Evolutionary conservation across 2,797 vertebrate species (phyloP).

Genomic region (Vireo griseus): DNA sequence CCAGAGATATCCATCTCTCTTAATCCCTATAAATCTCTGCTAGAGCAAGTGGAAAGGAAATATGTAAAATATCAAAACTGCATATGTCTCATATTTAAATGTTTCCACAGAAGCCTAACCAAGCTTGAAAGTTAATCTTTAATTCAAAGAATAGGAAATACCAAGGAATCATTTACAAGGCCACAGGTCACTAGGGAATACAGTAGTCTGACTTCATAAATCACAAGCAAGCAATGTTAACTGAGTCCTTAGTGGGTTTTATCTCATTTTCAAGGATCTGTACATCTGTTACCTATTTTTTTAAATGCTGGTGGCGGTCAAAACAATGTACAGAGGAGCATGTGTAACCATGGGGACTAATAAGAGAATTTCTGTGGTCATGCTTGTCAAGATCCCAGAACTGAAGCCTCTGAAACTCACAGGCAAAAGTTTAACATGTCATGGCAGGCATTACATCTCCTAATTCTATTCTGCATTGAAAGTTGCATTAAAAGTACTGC

Average conservation of each 20-base stretch:
- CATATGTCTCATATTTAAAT: not conserved
- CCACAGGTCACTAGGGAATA: not conserved
- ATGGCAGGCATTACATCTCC: not conserved
- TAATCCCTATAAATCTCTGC: not conserved
- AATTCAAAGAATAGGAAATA: conserved; percentile 45
- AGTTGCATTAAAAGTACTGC: not conserved
- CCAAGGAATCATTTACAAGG: conserved; percentile 16
- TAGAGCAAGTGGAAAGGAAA: not conserved
- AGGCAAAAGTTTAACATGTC: not conserved
- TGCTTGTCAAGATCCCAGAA: not conserved
- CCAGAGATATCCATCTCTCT: not conserved
- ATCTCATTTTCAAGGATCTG: not conserved
- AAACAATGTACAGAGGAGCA: not conserved
- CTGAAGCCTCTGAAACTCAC: not conserved
- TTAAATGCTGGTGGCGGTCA: not conserved
- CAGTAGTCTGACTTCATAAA: conserved; percentile 1
- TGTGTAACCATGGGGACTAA: not conserved
- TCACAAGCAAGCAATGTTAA: not conserved
- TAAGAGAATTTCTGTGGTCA: not conserved
- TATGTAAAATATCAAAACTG: conserved; percentile 1
- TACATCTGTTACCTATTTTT: not conserved
- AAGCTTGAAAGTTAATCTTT: conserved; percentile 26
- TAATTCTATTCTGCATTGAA: not conserved
- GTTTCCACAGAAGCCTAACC: conserved; percentile 2
- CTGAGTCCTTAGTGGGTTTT: not conserved